Evolutionary conservation across 2,797 vertebrate genomes (phyloP), one percentile per base, ranked within the genome.

Genomic region (Hemibagrus guttatus): DNA sequence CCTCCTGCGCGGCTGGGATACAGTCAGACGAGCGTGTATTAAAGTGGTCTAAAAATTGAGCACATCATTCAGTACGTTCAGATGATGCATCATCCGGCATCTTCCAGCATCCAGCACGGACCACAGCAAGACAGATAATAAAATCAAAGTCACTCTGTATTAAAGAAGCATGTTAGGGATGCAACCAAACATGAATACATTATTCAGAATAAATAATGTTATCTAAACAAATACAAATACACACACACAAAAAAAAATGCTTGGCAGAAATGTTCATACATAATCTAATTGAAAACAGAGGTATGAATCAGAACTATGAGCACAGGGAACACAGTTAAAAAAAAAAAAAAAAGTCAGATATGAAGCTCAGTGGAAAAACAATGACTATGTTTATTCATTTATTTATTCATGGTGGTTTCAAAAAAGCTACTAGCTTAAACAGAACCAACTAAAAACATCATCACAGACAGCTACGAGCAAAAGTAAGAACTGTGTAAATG

Each of bases 1-100:
- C 87, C 69, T 71, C 69, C 16, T 66, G 85, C 85, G 86, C 92
- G n/a, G 88, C 85, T 52, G 89, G 80, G 61, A n/a, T 66, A 21
- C 80, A 66, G 80, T 42, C 87, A 72, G 71, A 52, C 23, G 26
- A 84, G 81, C 12, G 69, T 85, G 91, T 83, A 89, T 88, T 91
- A 74, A 66, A 64, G 16, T 80, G 35, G 17, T 72, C 78, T 71
- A 71, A 81, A 71, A 71, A 59, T 61, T 58, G 64, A 71, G 52
- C 39, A 19, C 19, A 69, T 58, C 52, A 49, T 81, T 61, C 75
- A 85, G 63, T 31, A 58, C 5, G 6, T 21, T 80, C 49, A 31
- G 56, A 66, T 72, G 39, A 81, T 61, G 68, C 39, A 85, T 69
- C 64, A 85, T 66, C 46, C 6, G 35, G 78, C 13, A 6, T 42